phyloP scores from a whole-genome alignment of 1,140 invertebrate species.

The Drosophila rhopaloa region DNA sequence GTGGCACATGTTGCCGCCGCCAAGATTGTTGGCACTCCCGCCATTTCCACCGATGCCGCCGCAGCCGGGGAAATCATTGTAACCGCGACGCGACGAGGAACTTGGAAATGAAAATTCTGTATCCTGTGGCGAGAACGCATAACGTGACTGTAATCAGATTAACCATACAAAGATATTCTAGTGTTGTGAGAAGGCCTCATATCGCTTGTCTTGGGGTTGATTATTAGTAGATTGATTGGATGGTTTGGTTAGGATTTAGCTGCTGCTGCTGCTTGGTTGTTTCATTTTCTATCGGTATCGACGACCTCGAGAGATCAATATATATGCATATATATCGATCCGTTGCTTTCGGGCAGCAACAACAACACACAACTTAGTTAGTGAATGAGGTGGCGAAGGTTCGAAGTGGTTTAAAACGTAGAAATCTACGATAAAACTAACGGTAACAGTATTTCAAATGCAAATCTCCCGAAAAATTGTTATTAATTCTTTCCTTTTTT shows the following conservation, averaged over 20 bases:
- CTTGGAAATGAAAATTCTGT: constrained; percentile 84
- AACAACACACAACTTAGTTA: constrained; percentile 34
- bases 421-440: constrained; percentile 38
- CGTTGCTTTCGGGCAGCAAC: constrained; percentile 21
- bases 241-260: constrained; percentile 22
- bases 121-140: constrained; percentile 85
- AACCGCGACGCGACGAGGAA: constrained; percentile 76
- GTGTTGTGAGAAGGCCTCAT: constrained; percentile 79
- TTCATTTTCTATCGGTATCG: constrained; percentile 5
- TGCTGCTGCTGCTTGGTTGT: constrained; percentile 27
- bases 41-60: constrained; percentile 63
- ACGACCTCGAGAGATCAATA: constrained; percentile 1
- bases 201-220: constrained; percentile 45
- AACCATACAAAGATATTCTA: constrained; percentile 80
- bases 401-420: constrained; percentile 28
- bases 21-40: constrained; percentile 69
- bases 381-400: constrained; percentile 27
- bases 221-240: constrained; percentile 22
- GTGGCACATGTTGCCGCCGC: constrained; percentile 76
- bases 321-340: constrained; percentile 5
- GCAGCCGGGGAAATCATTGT: constrained; percentile 78
- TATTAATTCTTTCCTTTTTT: background rate
- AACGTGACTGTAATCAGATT: constrained; percentile 84
- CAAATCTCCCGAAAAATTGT: constrained; percentile 21
- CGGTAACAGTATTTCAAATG: constrained; percentile 29